Conservation (phyloP, 2,797 vertebrate genomes). For the Artibeus jamaicensis region DNA sequence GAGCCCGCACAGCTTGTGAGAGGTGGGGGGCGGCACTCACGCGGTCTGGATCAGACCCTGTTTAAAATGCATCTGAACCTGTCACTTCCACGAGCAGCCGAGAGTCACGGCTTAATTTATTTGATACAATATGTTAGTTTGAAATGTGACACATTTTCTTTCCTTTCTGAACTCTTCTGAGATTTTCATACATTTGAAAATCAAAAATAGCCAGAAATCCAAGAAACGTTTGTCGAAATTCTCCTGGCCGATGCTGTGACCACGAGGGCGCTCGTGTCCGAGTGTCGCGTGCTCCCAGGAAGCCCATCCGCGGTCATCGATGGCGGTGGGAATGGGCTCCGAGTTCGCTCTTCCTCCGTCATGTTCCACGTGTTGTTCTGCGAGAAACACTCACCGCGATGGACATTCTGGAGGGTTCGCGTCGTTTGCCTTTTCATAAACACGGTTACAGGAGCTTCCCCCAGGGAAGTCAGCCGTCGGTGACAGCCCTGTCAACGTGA, state of each 20-base stretch:
- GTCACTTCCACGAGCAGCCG: conserved; percentile 61
- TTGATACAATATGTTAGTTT: conserved; percentile 63
- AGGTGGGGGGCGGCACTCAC: not conserved
- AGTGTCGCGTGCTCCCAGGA: not conserved
- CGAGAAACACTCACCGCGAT: not conserved
- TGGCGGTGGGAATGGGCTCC: not conserved
- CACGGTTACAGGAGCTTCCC: not conserved
- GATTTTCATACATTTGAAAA: conserved; percentile 61
- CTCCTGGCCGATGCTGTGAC: not conserved
- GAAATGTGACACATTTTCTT: conserved; percentile 63
- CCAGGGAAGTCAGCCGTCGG: not conserved
- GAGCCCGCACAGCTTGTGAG: rapidly evolving
- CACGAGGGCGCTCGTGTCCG: not conserved
- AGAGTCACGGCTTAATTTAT: conserved; percentile 58
- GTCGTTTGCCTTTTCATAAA: not conserved
- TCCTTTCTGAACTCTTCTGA: conserved; percentile 66
- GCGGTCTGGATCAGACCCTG: not conserved
- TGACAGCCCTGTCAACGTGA: rapidly evolving
- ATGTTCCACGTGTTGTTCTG: not conserved
- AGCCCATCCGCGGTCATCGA: not conserved
- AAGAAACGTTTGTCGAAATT: conserved; percentile 17
- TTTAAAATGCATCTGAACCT: conserved; percentile 60
- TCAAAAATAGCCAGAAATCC: conserved; percentile 47
- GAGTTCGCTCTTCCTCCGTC: not conserved
- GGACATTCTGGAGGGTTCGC: not conserved